Base-by-base conservation (phyloP, 2,888 invertebrate species). In the Diloba caeruleocephala region DNA sequence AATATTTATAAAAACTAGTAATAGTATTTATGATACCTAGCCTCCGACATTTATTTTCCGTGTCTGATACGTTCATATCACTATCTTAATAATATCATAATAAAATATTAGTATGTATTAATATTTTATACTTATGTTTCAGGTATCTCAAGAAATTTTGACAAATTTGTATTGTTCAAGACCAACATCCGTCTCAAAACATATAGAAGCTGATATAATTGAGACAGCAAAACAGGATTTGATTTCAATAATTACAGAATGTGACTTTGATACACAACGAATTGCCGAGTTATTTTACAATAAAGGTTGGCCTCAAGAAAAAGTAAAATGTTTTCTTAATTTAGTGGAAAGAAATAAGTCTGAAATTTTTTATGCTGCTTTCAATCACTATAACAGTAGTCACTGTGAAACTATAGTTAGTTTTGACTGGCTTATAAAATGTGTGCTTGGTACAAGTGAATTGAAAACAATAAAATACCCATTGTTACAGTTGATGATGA, bases 381-480 rank as follows among this genome's bases (percentile, higher is more conserved):
- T 89, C 1, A 66, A 80, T 52, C 55, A 79, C 29, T 71, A 81
- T 26, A 87, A 82, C 38, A 84, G 85, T 72, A 54, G 10, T 13
- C 73, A 74, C 62, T 85, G 88, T 46, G 83, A 88, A 62, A 78
- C 74, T 33, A 29, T 88, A 9, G 61, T 57, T 12, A 70, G 79
- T 45, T 85, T 85, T 74, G 81, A 88, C 64, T 91, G 90, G 89
- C 33, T 65, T 38, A 53, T 89, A 4, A 90, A 90, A 71, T 59
- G 81, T 36, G 74, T 89, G 32, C 59, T 82, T 36, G 91, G 91
- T 6, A 87, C 85, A 31, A 90, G 89, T 73, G 84, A 86, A 57
- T 58, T 88, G 17, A 86, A 86, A 66, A 81, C 79, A 12, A 62
- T 85, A 19, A 79, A 73, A 54, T 87, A 87, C 71, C 82, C 89